Base-by-base conservation (phyloP, 2,888 invertebrate species). In the Bembecia ichneumoniformis region DNA sequence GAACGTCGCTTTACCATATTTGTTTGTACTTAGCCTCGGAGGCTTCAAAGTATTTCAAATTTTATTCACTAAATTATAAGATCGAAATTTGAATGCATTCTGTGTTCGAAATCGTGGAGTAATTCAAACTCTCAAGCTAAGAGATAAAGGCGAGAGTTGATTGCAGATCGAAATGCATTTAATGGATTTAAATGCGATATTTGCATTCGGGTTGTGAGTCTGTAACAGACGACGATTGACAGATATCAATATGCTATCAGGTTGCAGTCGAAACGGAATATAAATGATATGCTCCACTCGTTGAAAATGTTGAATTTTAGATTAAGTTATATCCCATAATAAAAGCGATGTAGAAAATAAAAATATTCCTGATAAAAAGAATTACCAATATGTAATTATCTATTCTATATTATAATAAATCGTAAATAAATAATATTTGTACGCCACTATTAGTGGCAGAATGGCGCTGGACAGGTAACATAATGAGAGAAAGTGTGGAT, bases 171-270 rank as follows among this genome's bases (percentile, higher is more conserved):
- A 16, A 44, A 44, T 53, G 50, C 52, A 54, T 47, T 51, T 52
- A 54, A 47, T 51, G 52, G 55, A 58, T 58, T 60, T 60, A 54
- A 63, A 58, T 59, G 52, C 50, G 57, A 49, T 45, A 64, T 69
- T 63, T 62, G 60, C 60, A 68, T 64, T 59, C 56, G 53, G 48
- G 53, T 52, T 57, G 54, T 52, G 55, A 51, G 58, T 51, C 55
- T 48, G 52, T 56, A 54, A 53, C 54, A 46, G 57, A 52, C 50
- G 54, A 55, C 57, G 71, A 68, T 71, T 71, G 71, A 71, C 72
- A 68, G 67, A 65, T 66, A 69, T 71, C 71, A 70, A 69, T 71
- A 60, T 58, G 55, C 55, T 63, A 65, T 64, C 62, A 56, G 56
- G 58, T 55, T 55, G 53, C 49, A 57, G 55, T 49, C 52, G 52